Evolutionary conservation across 2,797 vertebrate species (phyloP), one percentile per base, ranked within the genome.

Genomic region (Halcyon smyrnensis): DNA sequence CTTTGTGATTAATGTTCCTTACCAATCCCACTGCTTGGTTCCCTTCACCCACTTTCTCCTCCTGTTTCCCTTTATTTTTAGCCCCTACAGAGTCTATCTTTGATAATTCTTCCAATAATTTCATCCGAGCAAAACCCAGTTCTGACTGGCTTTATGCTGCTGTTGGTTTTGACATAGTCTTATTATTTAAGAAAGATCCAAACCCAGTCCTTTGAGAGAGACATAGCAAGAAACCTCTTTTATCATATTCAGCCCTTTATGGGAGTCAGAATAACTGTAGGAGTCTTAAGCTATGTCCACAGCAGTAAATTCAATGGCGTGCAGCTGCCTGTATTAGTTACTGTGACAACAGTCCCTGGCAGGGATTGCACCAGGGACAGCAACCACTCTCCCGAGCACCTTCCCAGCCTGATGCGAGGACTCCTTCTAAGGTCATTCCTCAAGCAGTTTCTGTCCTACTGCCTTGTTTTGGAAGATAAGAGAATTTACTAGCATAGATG

Each of bases 1-100:
- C 64, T 83, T 48, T 94, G 60, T 92, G 74, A 90, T 94, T 86
- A 93, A 82, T 77, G 67, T 48, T 96, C 84, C 62, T 76, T 73
- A 87, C 37, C 77, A 90, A 71, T 75, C 78, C 77, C 37, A 81
- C 60, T 84, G 56, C 87, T 50, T 89, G 12, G 24, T 50, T 91
- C 36, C 39, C 53, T 92, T 90, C 60, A 89, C 89, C 81, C 91
- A 85, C 88, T 69, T 87, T 39, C 48, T 78, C 70, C 87, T 90
- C 95, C 84, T 48, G 60, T 71, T 90, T 78, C 68, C 34, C 48
- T 84, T 83, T 87, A 84, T 95, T 94, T 96, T 93, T 95, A 95
- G 84, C 69, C 81, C 32, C 36, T 90, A 50, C 63, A 80, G 87
- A 79, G 87, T 90, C 51, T 69, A 30, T 54, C 45, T 65, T 69